Conservation (phyloP, 2,888 invertebrate genomes). For the Eumacrocentrus americanus region DNA sequence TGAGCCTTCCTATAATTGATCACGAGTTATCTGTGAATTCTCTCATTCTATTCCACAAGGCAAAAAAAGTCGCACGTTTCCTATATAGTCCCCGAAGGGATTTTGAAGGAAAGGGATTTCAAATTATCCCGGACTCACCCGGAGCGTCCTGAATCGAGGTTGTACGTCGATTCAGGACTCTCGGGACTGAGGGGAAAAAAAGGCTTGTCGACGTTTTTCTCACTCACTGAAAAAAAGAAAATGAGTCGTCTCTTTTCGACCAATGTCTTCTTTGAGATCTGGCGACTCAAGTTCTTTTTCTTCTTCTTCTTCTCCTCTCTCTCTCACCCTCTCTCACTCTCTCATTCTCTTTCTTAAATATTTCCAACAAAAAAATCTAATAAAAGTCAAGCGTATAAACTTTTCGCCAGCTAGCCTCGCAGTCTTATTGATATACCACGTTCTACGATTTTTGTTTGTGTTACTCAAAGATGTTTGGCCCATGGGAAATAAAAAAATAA, state of each 20-base stretch:
- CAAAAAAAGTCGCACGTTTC: constrained; percentile 12
- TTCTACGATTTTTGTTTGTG: neutral
- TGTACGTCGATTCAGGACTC: constrained; percentile 34
- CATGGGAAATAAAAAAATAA: neutral
- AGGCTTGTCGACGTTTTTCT: constrained; percentile 11
- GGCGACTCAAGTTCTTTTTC: constrained; percentile 4
- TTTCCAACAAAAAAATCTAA: constrained; percentile 1
- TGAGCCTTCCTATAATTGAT: neutral
- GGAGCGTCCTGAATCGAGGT: constrained; percentile 32
- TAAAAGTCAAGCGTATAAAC: constrained; percentile 12
- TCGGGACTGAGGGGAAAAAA: constrained; percentile 24
- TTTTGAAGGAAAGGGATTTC: constrained; percentile 19
- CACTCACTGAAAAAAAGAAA: constrained; percentile 11
- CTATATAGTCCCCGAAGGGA: neutral
- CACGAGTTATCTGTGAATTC: too few species aligned
- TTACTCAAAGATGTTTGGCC: neutral
- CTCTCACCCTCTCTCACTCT: too few species aligned
- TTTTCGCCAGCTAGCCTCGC: constrained; percentile 36
- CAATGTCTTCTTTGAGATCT: constrained; percentile 12
- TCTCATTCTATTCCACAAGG: too few species aligned
- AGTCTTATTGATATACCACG: constrained; percentile 31
- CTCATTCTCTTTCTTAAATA: neutral
- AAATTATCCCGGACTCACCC: constrained; percentile 29
- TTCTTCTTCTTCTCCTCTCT: constrained; percentile 10
- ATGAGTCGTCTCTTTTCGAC: constrained; percentile 11